Evolutionary conservation across 1,140 invertebrate genomes (phyloP).

Genomic region (Paralvinella palmiformis): DNA sequence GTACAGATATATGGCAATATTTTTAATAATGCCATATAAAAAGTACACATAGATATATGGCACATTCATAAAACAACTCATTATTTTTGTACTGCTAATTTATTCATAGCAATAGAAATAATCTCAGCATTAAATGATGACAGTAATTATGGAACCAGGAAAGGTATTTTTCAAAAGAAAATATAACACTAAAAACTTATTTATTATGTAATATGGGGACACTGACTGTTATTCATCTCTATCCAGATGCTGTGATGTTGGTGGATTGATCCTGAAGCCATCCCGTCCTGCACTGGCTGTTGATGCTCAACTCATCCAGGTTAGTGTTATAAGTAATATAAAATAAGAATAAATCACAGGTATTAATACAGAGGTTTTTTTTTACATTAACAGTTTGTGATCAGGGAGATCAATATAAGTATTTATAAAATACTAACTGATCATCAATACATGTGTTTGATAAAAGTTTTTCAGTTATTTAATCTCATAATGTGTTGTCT

Average conservation of each 20-base stretch:
- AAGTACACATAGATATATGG: too few species aligned
- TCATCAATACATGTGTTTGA: not conserved
- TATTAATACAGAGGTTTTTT: not conserved
- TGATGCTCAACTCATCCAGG: slow-evolving; percentile 19
- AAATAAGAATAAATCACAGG: not conserved
- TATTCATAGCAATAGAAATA: too few species aligned
- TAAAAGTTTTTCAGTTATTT: not conserved
- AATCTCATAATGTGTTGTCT: not conserved
- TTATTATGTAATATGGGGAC: not conserved
- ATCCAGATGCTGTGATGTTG: slow-evolving; percentile 15
- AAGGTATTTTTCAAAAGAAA: too few species aligned
- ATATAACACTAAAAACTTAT: too few species aligned
- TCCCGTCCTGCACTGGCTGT: slow-evolving; percentile 13
- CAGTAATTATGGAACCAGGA: too few species aligned
- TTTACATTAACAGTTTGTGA: not conserved
- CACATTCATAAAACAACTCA: too few species aligned
- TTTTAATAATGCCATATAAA: too few species aligned
- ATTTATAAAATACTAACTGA: not conserved
- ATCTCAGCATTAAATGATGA: too few species aligned
- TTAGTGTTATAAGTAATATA: not conserved
- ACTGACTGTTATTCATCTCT: not conserved
- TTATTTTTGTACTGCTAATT: too few species aligned
- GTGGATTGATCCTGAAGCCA: slow-evolving; percentile 23
- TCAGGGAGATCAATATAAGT: not conserved
- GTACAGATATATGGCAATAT: too few species aligned